phyloP scores from a whole-genome alignment of 2,888 invertebrate species.

The Ophraella communa region DNA sequence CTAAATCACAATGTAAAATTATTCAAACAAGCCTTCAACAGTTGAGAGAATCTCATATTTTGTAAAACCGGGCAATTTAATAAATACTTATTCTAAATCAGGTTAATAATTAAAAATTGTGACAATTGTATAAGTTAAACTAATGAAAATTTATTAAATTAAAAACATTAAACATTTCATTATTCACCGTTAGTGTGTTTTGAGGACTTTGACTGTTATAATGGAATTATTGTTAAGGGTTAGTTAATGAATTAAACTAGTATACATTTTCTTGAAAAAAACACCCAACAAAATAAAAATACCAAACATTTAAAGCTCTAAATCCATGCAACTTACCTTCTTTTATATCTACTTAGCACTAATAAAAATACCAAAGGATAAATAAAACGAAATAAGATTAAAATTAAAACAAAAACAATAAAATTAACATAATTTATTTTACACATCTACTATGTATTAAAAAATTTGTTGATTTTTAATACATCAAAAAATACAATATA shows the following conservation, averaged over 20 bases:
- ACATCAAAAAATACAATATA: constrained; percentile 32
- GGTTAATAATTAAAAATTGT: too few relatives aligned
- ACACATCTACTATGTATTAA: constrained; percentile 27
- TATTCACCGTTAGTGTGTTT: too few relatives aligned
- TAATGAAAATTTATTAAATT: too few relatives aligned
- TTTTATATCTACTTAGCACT: constrained; percentile 30
- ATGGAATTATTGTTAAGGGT: neutral
- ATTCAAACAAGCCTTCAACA: too few relatives aligned
- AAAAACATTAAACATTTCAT: too few relatives aligned
- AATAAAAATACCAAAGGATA: constrained; percentile 43
- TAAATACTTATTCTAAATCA: too few relatives aligned
- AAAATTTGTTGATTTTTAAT: constrained; percentile 54
- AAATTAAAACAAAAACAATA: constrained; percentile 49
- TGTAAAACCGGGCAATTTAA: too few relatives aligned
- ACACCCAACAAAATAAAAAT: neutral
- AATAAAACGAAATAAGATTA: constrained; percentile 52
- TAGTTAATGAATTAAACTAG: neutral
- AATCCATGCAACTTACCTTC: constrained; percentile 47
- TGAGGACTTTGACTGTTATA: too few relatives aligned
- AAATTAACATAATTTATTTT: constrained; percentile 48
- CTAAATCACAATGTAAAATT: too few relatives aligned
- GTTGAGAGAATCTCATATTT: too few relatives aligned
- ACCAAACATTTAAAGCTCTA: constrained; percentile 26
- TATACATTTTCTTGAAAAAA: neutral
- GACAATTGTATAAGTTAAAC: too few relatives aligned